Base-by-base conservation (phyloP, 2,888 invertebrate genomes). In the Rosalia funebris region DNA sequence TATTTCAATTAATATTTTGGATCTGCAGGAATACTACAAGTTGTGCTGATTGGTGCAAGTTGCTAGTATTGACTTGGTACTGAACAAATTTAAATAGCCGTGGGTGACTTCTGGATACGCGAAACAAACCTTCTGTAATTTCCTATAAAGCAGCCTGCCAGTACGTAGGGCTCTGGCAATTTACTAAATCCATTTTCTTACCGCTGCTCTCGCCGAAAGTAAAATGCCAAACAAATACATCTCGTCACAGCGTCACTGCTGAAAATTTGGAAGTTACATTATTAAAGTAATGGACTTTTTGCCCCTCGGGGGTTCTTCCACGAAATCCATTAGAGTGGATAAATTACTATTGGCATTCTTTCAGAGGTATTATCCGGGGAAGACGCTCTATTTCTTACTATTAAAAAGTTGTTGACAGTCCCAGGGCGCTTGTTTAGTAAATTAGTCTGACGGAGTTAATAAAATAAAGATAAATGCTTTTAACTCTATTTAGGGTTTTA, bases 301-400 rank as follows among this genome's bases (percentile, higher is more conserved):
- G 44, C 31, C 15, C 45, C 45, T 31, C 9, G 31, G 45, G 45
- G 45, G 19, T 20, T 11, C 19, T 20, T 20, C 2, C 45, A 45
- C 25, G 45, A 45, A 45, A 45, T 45, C 45, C 45, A 45, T 45
- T 45, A 45, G 45, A 9, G 45, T 25, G 45, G 45, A 45, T 45
- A 31, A 45, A 45, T 45, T 14, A 45, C 25, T 45, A 45, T 45
- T 45, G 45, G 45, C 45, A 31, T 25, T 45, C 14, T 25, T 9
- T 9, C 14, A 14, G 31, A 14, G 2, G 9, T 12, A 31, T 12
- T 11, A 14, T 45, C n/a, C 5, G 1, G 31, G 25, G 31, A 45
- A 5, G 12, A 14, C 45, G 31, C 1, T 15, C 11, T 34, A 3
- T 11, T n/a, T 34, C 34, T 3, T 34, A 3, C 34, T n/a, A 7